Evolutionary conservation across 2,888 invertebrate species (phyloP).

Genomic region (Napeogenes sylphis): DNA sequence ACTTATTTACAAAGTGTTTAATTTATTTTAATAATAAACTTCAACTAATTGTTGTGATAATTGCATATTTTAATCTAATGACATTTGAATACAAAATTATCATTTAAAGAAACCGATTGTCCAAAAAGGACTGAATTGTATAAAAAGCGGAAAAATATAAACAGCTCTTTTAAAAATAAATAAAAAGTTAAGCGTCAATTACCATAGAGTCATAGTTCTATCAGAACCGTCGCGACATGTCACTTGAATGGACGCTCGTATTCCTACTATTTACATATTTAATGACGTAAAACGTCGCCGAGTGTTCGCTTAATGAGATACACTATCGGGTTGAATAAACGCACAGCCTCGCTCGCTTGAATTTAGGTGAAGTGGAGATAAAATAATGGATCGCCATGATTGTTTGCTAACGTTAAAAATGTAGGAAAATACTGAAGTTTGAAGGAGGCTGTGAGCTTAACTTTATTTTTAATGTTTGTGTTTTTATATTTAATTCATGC

Average conservation of each 20-base stretch:
- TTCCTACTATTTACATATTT: constrained; percentile 74
- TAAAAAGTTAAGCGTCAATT: constrained; percentile 9
- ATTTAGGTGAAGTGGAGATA: constrained; percentile 34
- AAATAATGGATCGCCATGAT: constrained; percentile 27
- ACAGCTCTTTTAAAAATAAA: background rate
- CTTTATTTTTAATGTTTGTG: constrained; percentile 3
- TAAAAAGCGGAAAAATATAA: no score
- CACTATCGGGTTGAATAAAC: constrained; percentile 49
- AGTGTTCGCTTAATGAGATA: constrained; percentile 64
- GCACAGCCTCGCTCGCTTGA: constrained; percentile 27
- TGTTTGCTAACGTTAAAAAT: constrained; percentile 25
- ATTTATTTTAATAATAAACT: no score
- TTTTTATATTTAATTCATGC: constrained; percentile 7
- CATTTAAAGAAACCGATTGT: no score
- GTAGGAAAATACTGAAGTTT: constrained; percentile 11
- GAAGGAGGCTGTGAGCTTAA: constrained; percentile 3
- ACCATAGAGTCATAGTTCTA: constrained; percentile 48
- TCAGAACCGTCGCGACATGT: constrained; percentile 57
- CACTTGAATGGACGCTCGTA: constrained; percentile 67
- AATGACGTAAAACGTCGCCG: constrained; percentile 66
- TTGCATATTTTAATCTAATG: no score
- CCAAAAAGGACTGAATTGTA: no score
- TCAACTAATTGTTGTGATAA: no score
- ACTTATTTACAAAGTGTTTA: no score
- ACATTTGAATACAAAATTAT: no score